Conservation (phyloP, 92 coral and sea anemone genomes). For the Micromussa lordhowensis region DNA sequence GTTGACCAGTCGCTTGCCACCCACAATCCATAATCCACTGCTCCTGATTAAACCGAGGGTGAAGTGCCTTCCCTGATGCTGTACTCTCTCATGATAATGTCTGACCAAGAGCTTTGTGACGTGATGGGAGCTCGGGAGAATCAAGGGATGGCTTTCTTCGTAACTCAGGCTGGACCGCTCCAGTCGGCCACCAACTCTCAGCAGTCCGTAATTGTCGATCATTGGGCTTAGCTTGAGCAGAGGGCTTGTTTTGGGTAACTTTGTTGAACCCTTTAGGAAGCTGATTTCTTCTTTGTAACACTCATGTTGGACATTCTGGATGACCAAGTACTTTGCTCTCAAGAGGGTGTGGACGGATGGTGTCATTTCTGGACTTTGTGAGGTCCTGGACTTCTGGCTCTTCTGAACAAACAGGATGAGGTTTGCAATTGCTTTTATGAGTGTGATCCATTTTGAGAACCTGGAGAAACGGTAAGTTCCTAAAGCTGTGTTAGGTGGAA, state of each 20-base stretch:
- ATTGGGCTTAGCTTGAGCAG: constrained; percentile 38
- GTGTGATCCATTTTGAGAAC: too few species aligned
- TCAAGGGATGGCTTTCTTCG: constrained; percentile 61
- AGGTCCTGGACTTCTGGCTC: too few species aligned
- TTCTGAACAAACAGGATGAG: too few species aligned
- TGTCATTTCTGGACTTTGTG: too few species aligned
- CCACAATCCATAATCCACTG: constrained; percentile 62
- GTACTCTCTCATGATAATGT: constrained; percentile 47
- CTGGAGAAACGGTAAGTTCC: too few species aligned
- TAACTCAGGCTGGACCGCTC: constrained; percentile 38
- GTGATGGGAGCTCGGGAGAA: constrained; percentile 47
- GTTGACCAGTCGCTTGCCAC: constrained; percentile 50
- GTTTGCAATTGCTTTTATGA: too few species aligned
- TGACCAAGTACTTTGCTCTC: background rate
- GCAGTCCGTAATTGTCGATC: constrained; percentile 37
- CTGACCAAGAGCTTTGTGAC: constrained; percentile 34
- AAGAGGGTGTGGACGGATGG: too few species aligned
- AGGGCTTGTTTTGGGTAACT: constrained; percentile 45
- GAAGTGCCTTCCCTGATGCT: constrained; percentile 66
- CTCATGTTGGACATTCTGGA: constrained; percentile 32
- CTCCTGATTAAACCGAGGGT: constrained; percentile 46
- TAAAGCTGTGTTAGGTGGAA: too few species aligned
- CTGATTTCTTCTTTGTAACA: constrained; percentile 31
- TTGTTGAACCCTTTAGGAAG: background rate
- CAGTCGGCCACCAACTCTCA: constrained; percentile 60